Base-by-base conservation (phyloP, 2,888 invertebrate species). In the Anthoptus insignis region DNA sequence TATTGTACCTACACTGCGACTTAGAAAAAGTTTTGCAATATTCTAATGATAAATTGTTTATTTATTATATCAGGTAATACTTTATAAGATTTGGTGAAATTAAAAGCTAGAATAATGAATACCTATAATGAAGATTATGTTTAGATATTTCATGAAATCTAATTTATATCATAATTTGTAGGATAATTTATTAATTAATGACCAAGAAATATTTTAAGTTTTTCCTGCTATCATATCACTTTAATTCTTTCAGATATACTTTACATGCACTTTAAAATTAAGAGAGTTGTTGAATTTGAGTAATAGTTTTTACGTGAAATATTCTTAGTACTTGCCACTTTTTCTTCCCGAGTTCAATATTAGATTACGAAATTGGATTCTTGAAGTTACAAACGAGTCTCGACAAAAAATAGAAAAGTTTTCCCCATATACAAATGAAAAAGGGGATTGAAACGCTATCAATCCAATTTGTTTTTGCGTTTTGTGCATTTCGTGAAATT, bases 401-500 rank as follows among this genome's bases (percentile, higher is more conserved):
- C 67, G 50, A 54, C 66, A 69, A 65, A 64, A 50, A 32, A 37
- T 22, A 27, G 47, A 56, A 59, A 54, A 60, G 14, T 32, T 45
- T 47, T 54, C 49, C 49, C 63, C 37, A 56, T 39, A 78, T 77
- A 72, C 71, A 79, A 81, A 81, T 79, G 81, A 82, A 79, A 73
- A 75, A 78, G 77, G 76, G 74, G 72, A 83, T 83, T 83, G 82
- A 82, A 84, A 79, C 74, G 76, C 79, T 79, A 84, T 86, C 83
- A 84, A 85, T 87, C 80, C 83, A 81, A 82, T 82, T 81, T 81
- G 73, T 74, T 73, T 56, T 65, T 71, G 75, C 74, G 81, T 81
- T 86, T 83, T 81, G 80, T 81, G 75, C 78, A 80, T 86, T 86
- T 83, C 80, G 83, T 86, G 84, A 88, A 91, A 89, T 85, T 83